Evolutionary conservation across 1,140 invertebrate species (phyloP).

Genomic region (Drosophila grimshawi): DNA sequence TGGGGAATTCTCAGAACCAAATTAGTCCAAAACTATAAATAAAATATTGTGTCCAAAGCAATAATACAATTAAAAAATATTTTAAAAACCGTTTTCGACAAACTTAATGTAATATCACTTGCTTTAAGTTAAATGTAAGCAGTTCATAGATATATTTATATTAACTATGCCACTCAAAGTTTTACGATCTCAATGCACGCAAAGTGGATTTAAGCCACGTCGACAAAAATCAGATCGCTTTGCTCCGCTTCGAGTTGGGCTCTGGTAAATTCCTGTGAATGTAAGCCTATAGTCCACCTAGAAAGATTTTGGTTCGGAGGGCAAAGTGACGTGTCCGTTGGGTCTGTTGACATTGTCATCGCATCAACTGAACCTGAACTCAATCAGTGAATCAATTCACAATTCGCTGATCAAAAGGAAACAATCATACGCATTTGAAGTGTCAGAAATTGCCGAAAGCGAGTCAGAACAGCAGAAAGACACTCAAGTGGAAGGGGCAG

Average conservation of each 20-base stretch:
- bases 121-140: too few species aligned
- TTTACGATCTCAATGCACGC: too few species aligned
- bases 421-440: conserved; percentile 83
- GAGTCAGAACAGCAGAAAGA: conserved; percentile 10
- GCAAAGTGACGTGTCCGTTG: conserved; percentile 34
- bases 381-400: conserved; percentile 83
- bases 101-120: too few species aligned
- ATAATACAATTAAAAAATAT: too few species aligned
- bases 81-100: too few species aligned
- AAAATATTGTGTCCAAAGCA: too few species aligned
- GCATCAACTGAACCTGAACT: conserved; percentile 78
- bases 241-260: background rate
- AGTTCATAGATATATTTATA: too few species aligned
- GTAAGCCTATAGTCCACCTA: conserved; percentile 38
- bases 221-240: background rate
- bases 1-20: too few species aligned
- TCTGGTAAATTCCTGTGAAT: background rate
- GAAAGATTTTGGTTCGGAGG: conserved; percentile 9
- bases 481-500: conserved; percentile 3
- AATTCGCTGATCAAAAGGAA: conserved; percentile 82
- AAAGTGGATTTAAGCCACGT: too few species aligned
- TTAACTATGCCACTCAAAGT: too few species aligned
- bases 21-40: too few species aligned
- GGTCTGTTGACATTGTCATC: conserved; percentile 72
- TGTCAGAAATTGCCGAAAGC: conserved; percentile 78